These are phyloP conservation scores for Halichondria panicea DNA, from an alignment of 37 sponge, comb jelly and placozoan species.

Conservation along the genomic window DNA sequence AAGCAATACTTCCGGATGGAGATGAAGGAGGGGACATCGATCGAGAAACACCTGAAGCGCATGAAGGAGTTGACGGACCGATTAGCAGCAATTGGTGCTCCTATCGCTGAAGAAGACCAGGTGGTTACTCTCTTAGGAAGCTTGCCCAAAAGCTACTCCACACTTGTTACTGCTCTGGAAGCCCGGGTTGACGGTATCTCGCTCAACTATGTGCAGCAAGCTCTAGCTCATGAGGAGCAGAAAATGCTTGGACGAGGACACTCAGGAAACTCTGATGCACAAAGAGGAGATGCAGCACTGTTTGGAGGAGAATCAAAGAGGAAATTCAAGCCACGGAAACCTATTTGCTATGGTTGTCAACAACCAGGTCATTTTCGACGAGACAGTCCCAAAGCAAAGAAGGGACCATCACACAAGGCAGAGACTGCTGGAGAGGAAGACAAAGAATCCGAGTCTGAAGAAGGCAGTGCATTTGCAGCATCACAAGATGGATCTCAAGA, in stretches of 20 bases:
- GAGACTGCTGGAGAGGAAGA: conserved; percentile 35
- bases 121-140: conserved; percentile 43
- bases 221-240: conserved; percentile 47
- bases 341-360: conserved; percentile 16
- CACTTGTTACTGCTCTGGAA: conserved; percentile 52
- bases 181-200: conserved; percentile 39
- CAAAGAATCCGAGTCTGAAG: background rate
- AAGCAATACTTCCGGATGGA: conserved; percentile 54
- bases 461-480: conserved; percentile 23
- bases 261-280: too few relatives aligned
- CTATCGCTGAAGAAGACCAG: conserved; percentile 38
- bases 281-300: conserved; percentile 25
- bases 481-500: background rate
- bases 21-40: conserved; percentile 47
- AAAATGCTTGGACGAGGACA: too few relatives aligned
- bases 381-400: conserved; percentile 4
- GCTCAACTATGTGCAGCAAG: conserved; percentile 35
- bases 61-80: conserved; percentile 64
- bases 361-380: conserved; percentile 37
- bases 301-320: conserved; percentile 13
- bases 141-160: conserved; percentile 25
- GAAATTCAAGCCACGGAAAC: conserved; percentile 10
- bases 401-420: conserved; percentile 17
- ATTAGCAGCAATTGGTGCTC: conserved; percentile 48
- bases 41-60: conserved; percentile 50